Evolutionary conservation across 2,113 vertebrate species (phyloP), one percentile per base, ranked within the genome.

Genomic region (Spermophilus dauricus): DNA sequence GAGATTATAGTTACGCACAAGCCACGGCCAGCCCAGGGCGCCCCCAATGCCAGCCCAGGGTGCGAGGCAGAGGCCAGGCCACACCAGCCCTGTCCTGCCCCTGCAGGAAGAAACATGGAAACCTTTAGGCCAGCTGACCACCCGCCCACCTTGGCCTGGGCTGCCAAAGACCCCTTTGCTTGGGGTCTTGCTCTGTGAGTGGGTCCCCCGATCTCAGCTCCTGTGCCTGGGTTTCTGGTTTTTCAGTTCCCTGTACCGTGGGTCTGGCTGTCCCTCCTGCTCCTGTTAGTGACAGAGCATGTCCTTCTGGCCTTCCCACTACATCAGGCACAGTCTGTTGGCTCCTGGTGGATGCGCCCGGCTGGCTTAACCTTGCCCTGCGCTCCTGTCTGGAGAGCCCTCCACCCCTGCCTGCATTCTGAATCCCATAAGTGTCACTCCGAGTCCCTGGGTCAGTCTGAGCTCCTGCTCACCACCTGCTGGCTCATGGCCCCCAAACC

Each of bases 141-240:
- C 34, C 58, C 28, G 20, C 2, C 18, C 1, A 1, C 18, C 2
- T 0, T 32, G 28, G 3, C 24, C 51, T 51, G 7, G 42, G 12
- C 53, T 32, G 39, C 39, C 39, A 42, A 42, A 42, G 39, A 0
- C 26, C 14, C 34, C 18, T 26, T 73, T 51, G 22, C 30, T 72
- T 48, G 58, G n/a, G 51, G 5, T 34, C 82, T 30, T 0, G 5
- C 48, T 58, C 14, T 65, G 65, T 28, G 26, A 2, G 72, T 28
- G 77, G 56, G 37, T 12, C 56, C 39, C 14, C 11, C 58, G 6
- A 73, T 51, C 9, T 17, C 58, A 4, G 3, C 48, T 24, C 4
- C 0, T 63, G 53, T 18, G 39, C 7, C 18, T 28, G 39, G 4
- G n/a, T 53, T 13, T 70, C 53, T 58, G 37, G 53, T 4, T n/a